Base-by-base conservation (phyloP, 2,113 vertebrate genomes). In the Pelodiscus sinensis region DNA sequence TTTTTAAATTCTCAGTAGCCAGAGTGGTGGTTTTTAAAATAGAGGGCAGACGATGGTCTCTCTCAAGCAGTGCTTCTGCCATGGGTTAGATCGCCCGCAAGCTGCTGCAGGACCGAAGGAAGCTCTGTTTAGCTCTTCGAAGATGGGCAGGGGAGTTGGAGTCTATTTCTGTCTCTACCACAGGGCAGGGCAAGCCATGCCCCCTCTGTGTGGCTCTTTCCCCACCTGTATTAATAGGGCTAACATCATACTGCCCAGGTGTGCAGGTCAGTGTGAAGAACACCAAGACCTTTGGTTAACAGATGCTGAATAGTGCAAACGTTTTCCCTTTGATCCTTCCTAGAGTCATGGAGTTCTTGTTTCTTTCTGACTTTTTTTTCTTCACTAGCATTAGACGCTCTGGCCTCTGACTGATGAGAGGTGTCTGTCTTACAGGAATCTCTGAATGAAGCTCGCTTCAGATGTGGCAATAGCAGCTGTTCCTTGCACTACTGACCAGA, bases 401-500 rank as follows among this genome's bases (percentile, higher is more conserved):
- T 84, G 19, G 9, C 60, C 90, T 79, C 56, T 77, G 84, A 54
- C 56, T 95, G 52, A 94, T 2, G 10, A 58, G 57, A 65, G 73
- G 10, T 90, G 24, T 83, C 93, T 91, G 35, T 96, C 54, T 96
- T 96, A 2, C 88, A 97, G 96, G 83, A 88, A 82, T 80, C 82
- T 7, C 77, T 50, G 73, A 21, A 38, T 4, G 51, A 79, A 78
- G 25, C 78, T 85, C 93, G 88, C 81, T 80, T 56, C 83, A 54
- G 65, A 0, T 18, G 0, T 4, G 51, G 91, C 88, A 73, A 22
- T 1, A 84, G 75, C 80, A 91, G 86, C 52, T 8, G 29, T 51
- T 87, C 25, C 83, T 97, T 97, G 96, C 96, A 96, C 96, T 97
- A 7, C 79, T 93, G 80, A 91, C 96, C 92, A 89, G 44, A 50